These are phyloP conservation scores for Brachyistius frenatus DNA, from an alignment of 2,113 vertebrate genomes.

Conservation along the genomic window DNA sequence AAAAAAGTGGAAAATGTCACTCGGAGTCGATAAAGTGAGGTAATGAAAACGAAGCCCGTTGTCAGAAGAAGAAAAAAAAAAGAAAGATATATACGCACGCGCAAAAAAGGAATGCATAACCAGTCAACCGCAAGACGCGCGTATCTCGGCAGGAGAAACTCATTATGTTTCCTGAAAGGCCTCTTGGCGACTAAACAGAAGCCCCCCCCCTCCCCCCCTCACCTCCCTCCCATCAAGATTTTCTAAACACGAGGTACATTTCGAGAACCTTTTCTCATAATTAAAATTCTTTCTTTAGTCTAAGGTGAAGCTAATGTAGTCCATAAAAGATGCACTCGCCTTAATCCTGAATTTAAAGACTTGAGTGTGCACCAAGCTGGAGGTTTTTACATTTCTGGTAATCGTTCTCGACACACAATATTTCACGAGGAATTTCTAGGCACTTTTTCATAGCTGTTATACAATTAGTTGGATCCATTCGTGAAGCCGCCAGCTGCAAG, in stretches of 20 bases:
- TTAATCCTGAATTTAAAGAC: background rate
- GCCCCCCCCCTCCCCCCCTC: background rate
- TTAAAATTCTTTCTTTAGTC: too few species aligned
- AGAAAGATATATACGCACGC: background rate
- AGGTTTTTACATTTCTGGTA: background rate
- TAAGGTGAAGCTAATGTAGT: background rate
- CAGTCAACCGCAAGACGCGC: constrained; percentile 6
- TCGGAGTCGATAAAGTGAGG: constrained; percentile 21
- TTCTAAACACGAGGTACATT: too few species aligned
- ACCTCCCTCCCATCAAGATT: too few species aligned
- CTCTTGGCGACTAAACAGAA: constrained; percentile 40
- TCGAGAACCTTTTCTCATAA: too few species aligned
- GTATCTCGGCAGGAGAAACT: constrained; percentile 25
- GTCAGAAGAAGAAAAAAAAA: background rate
- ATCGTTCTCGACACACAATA: background rate
- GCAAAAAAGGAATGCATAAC: background rate
- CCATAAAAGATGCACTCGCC: background rate
- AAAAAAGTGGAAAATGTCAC: constrained; percentile 10
- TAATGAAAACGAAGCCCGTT: constrained; percentile 25
- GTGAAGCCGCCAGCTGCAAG: too few species aligned
- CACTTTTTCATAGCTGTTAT: background rate
- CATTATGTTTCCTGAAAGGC: constrained; percentile 56
- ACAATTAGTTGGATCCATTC: too few species aligned
- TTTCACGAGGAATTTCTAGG: background rate
- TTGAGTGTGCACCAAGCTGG: too few species aligned